Evolutionary conservation across 2,888 invertebrate genomes (phyloP).

Genomic region (Mongoloraphidia duomilia): DNA sequence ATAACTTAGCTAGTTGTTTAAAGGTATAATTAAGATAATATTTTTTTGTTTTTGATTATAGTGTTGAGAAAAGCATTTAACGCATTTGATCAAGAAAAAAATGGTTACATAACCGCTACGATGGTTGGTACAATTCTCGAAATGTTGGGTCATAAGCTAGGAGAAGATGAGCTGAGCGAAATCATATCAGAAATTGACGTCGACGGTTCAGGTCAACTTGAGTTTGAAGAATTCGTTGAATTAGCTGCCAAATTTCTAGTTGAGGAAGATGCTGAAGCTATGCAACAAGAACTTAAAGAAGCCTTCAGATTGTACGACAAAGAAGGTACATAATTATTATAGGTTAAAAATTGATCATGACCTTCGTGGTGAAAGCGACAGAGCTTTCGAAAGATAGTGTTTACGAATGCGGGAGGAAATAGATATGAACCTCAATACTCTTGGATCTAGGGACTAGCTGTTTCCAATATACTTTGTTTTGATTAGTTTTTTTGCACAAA

Average conservation of each 20-base stretch:
- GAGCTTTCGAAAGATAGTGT: no score
- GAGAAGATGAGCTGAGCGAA: conserved; percentile 61
- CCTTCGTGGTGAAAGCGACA: no score
- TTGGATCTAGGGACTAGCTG: no score
- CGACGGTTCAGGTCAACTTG: conserved; percentile 71
- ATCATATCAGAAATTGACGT: conserved; percentile 78
- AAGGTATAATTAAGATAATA: no score
- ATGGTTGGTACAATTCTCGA: conserved; percentile 77
- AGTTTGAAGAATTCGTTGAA: conserved; percentile 77
- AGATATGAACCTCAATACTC: no score
- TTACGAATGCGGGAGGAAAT: no score
- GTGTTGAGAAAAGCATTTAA: conserved; percentile 84
- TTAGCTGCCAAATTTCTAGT: conserved; percentile 75
- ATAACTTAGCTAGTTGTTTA: no score
- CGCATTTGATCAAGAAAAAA: conserved; percentile 79
- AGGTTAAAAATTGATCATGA: no score
- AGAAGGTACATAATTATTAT: conserved; percentile 41
- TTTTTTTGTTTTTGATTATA: conserved; percentile 24
- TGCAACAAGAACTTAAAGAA: conserved; percentile 81
- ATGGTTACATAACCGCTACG: conserved; percentile 66
- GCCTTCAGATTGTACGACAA: conserved; percentile 94
- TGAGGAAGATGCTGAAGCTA: conserved; percentile 79
- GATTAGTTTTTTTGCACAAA: no score
- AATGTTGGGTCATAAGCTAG: conserved; percentile 78
- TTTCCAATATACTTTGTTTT: no score